Conservation (phyloP, 2,888 invertebrate species). For the Lepeophtheirus nordmannii region DNA sequence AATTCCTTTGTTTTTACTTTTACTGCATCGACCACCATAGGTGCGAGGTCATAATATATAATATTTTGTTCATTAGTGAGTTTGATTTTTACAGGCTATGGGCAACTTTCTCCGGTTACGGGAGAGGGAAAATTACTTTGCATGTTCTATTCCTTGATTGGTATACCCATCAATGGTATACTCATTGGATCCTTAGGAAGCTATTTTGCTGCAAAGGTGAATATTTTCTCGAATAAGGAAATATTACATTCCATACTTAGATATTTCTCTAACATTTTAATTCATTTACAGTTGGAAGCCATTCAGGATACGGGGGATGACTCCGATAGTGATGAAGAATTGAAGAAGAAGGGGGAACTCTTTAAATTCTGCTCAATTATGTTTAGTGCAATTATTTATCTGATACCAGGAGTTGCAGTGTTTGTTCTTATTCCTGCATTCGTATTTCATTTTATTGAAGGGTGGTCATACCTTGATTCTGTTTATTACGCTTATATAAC, state of each 20-base stretch:
- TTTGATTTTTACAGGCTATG: slow-evolving; percentile 9
- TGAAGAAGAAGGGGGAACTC: slow-evolving; percentile 9
- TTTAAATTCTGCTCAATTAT: background rate
- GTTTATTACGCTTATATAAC: slow-evolving; percentile 58
- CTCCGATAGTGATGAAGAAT: background rate
- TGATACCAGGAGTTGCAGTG: slow-evolving; percentile 73
- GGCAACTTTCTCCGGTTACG: slow-evolving; percentile 38
- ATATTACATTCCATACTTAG: background rate
- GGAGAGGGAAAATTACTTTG: slow-evolving; percentile 62
- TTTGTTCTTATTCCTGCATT: slow-evolving; percentile 73
- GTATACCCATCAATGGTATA: slow-evolving; percentile 65
- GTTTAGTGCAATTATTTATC: slow-evolving; percentile 44
- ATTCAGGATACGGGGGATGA: background rate
- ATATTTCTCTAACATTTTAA: slow-evolving; percentile 21
- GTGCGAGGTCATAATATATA: slow-evolving; percentile 35
- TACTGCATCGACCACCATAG: slow-evolving; percentile 78
- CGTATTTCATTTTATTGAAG: slow-evolving; percentile 63
- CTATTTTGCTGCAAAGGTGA: slow-evolving; percentile 50
- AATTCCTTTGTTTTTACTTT: slow-evolving; percentile 80
- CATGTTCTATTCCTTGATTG: slow-evolving; percentile 71
- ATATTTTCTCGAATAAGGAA: slow-evolving; percentile 28
- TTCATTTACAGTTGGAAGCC: background rate
- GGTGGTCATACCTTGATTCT: slow-evolving; percentile 66
- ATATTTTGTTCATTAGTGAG: background rate
- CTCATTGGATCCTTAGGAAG: slow-evolving; percentile 62